Evolutionary conservation across 2,113 vertebrate genomes (phyloP), one percentile per base, ranked within the genome.

Genomic region (Malurus alboscapulatus): DNA sequence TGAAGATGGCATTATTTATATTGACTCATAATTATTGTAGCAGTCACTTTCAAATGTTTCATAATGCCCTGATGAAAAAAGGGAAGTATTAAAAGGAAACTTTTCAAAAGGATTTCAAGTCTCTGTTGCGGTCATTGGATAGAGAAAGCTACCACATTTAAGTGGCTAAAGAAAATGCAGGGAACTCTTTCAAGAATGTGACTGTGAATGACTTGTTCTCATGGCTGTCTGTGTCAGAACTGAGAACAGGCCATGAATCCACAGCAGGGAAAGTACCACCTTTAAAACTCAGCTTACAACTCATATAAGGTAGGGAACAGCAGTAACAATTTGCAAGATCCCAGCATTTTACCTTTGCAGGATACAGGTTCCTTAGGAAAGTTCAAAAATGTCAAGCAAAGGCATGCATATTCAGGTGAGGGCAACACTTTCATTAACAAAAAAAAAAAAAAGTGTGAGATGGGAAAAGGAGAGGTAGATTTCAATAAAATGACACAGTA

Each of bases 1-100:
- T 75, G 91, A 91, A 94, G 87, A 89, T 55, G 53, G n/a, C 90
- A 88, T 91, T 47, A 81, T 86, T 96, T 93, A 65, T 84, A 86
- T 90, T 81, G 86, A 27, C 78, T 88, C 55, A 48, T 86, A 88
- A 91, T 94, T 94, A 84, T 78, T 88, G 55, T 34, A 78, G 72
- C 72, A 87, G 79, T 88, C 75, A 53, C 53, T 92, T 94, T 61
- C 57, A 59, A 61, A 71, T 80, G 72, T 51, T 10, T 92, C 44
- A 24, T 66, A 90, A 91, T 40, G 50, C 17, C 59, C 62, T 75
- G 40, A 22, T 36, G 53, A 84, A 86, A 86, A 91, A 73, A 67
- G 17, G 26, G 17, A 90, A 94, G 32, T 54, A 88, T 61, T 80
- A 81, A 80, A 92, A 58, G 17, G 67, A 91, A 94, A 74, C 68